phyloP scores from a whole-genome alignment of 1,140 invertebrate genomes.

The Cephus cinctus region DNA sequence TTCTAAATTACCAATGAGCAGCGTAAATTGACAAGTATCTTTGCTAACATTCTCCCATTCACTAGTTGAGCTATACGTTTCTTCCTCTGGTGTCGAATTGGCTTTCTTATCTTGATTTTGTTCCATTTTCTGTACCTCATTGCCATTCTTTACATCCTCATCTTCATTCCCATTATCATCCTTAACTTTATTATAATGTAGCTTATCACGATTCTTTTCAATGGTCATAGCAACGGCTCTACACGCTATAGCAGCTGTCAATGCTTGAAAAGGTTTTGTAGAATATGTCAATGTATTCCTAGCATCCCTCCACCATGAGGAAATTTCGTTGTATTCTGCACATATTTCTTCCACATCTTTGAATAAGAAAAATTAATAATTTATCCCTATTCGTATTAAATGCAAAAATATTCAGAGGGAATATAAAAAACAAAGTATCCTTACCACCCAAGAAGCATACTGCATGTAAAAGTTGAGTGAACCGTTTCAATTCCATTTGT shows the following conservation, averaged over 20 bases:
- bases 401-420: background rate
- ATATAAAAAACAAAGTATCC: background rate
- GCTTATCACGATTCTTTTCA: slow-evolving; percentile 52
- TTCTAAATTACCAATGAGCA: slow-evolving; percentile 85
- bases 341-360: slow-evolving; percentile 51
- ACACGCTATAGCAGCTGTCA: slow-evolving; percentile 75
- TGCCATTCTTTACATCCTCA: slow-evolving; percentile 21
- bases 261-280: slow-evolving; percentile 67
- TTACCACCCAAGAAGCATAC: slow-evolving; percentile 51
- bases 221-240: slow-evolving; percentile 65
- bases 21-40: slow-evolving; percentile 82
- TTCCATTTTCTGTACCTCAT: slow-evolving; percentile 14
- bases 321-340: slow-evolving; percentile 64
- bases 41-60: slow-evolving; percentile 84
- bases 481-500: slow-evolving; percentile 51
- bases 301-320: slow-evolving; percentile 73
- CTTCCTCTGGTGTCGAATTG: slow-evolving; percentile 50
- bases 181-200: slow-evolving; percentile 21
- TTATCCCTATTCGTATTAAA: background rate
- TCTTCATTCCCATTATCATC: slow-evolving; percentile 32
- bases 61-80: slow-evolving; percentile 44
- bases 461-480: slow-evolving; percentile 51
- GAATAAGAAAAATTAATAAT: slow-evolving; percentile 35
- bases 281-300: slow-evolving; percentile 70
- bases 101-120: slow-evolving; percentile 13